phyloP scores from a whole-genome alignment of 1,140 invertebrate genomes.

The Ylistrum balloti region DNA sequence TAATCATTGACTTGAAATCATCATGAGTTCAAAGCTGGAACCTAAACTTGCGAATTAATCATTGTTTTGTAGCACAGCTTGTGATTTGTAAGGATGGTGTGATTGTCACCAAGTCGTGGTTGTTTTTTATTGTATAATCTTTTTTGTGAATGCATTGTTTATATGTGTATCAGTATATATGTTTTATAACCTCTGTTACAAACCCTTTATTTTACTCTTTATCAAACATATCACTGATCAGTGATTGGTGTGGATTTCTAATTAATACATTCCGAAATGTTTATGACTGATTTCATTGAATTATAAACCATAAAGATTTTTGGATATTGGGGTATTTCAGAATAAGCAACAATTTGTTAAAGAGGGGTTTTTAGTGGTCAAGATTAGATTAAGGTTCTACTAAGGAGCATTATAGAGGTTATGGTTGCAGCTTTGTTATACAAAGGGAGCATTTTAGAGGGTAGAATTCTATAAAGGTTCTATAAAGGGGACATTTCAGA shows the following conservation, averaged over 20 bases:
- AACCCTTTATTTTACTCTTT: background rate
- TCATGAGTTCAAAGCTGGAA: background rate
- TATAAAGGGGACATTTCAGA: background rate
- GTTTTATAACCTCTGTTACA: background rate
- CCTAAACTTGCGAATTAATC: background rate
- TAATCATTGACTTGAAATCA: slow-evolving; percentile 24
- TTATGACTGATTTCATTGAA: no score
- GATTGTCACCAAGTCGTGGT: no score
- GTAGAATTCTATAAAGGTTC: background rate
- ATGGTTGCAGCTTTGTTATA: background rate
- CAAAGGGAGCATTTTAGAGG: background rate
- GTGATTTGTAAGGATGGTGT: background rate
- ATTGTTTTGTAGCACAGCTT: background rate
- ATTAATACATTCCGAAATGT: no score
- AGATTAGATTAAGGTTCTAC: background rate
- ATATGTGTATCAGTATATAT: background rate
- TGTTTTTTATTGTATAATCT: background rate
- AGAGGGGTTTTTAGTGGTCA: no score
- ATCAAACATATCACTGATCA: background rate
- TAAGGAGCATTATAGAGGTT: background rate
- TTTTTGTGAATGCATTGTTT: background rate
- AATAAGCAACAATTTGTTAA: no score
- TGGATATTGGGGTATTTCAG: no score
- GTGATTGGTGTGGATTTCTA: background rate
- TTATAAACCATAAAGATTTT: background rate